phyloP scores from a whole-genome alignment of 2,888 invertebrate species.

The Dexiosoma caninum region DNA sequence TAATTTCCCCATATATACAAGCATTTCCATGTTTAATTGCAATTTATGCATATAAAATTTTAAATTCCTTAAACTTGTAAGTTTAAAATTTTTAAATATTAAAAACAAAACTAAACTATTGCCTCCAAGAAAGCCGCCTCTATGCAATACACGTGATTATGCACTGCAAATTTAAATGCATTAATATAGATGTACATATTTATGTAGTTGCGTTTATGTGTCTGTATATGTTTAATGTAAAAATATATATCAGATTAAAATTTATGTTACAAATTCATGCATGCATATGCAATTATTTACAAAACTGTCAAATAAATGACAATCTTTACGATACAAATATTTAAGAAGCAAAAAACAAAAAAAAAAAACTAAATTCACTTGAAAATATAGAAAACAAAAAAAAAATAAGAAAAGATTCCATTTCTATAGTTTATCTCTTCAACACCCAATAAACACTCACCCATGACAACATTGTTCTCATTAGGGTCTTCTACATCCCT shows the following conservation, averaged over 20 bases:
- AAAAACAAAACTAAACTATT: not conserved
- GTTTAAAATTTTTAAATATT: not conserved
- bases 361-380: slow-evolving; percentile 8
- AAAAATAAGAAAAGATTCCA: not conserved
- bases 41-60: not conserved
- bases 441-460: slow-evolving; percentile 13
- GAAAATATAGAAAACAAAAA: slow-evolving; percentile 13
- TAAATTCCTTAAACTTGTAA: slow-evolving; percentile 1
- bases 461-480: slow-evolving; percentile 3
- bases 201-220: not conserved
- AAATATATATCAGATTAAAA: slow-evolving; percentile 44
- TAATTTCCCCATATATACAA: not conserved
- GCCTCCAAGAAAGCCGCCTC: not conserved
- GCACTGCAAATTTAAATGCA: not conserved
- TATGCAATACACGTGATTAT: too few relatives aligned
- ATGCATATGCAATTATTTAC: slow-evolving; percentile 63
- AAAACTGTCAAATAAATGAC: slow-evolving; percentile 63
- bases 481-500: not conserved
- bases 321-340: slow-evolving; percentile 55
- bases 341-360: too few relatives aligned
- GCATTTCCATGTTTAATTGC: not conserved
- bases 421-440: slow-evolving; percentile 14
- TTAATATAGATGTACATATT: not conserved
- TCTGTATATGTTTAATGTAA: not conserved
- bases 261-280: slow-evolving; percentile 58